phyloP scores from a whole-genome alignment of 2,113 vertebrate species.

The Xiphophorus maculatus region DNA sequence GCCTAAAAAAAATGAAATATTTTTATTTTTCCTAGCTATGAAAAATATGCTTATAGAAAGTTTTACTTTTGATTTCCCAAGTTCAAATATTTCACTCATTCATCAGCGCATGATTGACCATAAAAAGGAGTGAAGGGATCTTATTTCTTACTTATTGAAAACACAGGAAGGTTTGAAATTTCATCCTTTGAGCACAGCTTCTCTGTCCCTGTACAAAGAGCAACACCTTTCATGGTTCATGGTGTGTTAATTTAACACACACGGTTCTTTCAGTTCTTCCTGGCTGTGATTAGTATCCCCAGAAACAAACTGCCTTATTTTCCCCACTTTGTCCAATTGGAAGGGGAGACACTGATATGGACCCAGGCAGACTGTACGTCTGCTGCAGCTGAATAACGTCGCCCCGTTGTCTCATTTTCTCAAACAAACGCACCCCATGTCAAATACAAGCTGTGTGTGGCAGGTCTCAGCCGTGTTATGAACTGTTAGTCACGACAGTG shows the following conservation, averaged over 20 bases:
- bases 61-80: neutral
- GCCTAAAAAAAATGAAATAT: too few relatives aligned
- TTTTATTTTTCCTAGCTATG: too few relatives aligned
- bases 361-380: slow-evolving; percentile 61
- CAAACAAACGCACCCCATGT: slow-evolving; percentile 36
- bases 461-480: slow-evolving; percentile 39
- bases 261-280: slow-evolving; percentile 12
- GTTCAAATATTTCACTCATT: neutral
- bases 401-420: slow-evolving; percentile 57
- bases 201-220: slow-evolving; percentile 10
- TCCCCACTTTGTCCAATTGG: slow-evolving; percentile 30
- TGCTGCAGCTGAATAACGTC: slow-evolving; percentile 64
- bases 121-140: neutral
- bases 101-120: neutral
- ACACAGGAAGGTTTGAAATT: slow-evolving; percentile 7
- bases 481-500: slow-evolving; percentile 36
- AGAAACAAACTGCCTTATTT: slow-evolving; percentile 65
- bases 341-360: slow-evolving; percentile 64
- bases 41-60: neutral
- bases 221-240: slow-evolving; percentile 27
- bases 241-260: slow-evolving; percentile 38
- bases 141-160: neutral
- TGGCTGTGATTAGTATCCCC: slow-evolving; percentile 53
- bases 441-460: slow-evolving; percentile 35
- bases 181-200: slow-evolving; percentile 8